A percentile compares a stretch with the other conserved stretches of the same genome.
These are phyloP conservation scores for Microcebus tavaratra DNA, from an alignment of 2,113 vertebrate genomes.

Conservation along the genomic window DNA sequence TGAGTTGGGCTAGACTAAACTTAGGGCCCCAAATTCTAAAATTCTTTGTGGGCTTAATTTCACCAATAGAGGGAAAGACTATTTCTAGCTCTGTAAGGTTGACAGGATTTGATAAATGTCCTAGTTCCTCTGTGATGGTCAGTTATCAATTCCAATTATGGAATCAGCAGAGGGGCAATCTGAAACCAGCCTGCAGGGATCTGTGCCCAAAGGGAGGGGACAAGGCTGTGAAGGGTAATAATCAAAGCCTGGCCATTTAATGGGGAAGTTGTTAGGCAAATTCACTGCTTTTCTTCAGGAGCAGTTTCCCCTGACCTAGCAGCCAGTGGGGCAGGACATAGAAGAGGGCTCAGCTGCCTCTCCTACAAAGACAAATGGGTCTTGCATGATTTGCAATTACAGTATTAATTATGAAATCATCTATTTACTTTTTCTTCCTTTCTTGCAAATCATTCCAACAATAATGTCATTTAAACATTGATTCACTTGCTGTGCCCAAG, in stretches of 20 bases:
- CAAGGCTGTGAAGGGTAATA: background rate
- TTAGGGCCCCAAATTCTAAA: background rate
- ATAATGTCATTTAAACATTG: slow-evolving; percentile 69
- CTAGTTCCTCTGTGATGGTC: background rate
- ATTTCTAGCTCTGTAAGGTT: background rate
- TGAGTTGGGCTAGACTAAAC: background rate
- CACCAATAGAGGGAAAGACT: background rate
- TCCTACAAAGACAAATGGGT: slow-evolving; percentile 55
- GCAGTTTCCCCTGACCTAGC: background rate
- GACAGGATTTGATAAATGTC: slow-evolving; percentile 1
- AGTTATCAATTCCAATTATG: slow-evolving; percentile 21
- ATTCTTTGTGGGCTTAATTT: background rate
- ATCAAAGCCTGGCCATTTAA: slow-evolving; percentile 23
- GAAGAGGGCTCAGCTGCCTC: background rate
- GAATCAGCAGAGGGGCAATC: background rate
- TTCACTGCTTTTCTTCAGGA: slow-evolving; percentile 22
- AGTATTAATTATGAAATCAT: slow-evolving; percentile 79
- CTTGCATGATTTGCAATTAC: slow-evolving; percentile 63
- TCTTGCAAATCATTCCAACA: slow-evolving; percentile 71
- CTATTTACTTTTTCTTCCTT: slow-evolving; percentile 67
- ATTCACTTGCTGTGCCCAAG: slow-evolving; percentile 70
- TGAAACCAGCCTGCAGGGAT: background rate
- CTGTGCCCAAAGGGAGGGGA: background rate
- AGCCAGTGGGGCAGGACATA: slow-evolving; percentile 12
- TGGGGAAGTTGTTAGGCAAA: slow-evolving; percentile 38